A percentile compares a stretch with the other conserved stretches of the same genome.
Conservation (phyloP, 2,888 invertebrate species). For the Herminia tarsipennalis region DNA sequence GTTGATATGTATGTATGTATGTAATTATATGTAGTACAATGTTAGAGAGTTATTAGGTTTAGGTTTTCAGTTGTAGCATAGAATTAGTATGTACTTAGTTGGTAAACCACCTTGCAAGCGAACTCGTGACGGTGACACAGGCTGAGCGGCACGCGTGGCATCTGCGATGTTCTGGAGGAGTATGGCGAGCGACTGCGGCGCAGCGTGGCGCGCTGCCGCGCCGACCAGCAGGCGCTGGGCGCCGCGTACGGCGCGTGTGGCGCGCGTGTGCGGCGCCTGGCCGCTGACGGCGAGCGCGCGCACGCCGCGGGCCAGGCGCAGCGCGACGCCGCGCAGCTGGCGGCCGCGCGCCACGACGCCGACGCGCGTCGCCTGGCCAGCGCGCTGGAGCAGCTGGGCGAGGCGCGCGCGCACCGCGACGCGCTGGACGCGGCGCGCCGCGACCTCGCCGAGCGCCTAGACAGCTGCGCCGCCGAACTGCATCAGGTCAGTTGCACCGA, state of each 20-base stretch:
- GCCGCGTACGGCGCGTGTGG: slow-evolving; percentile 49
- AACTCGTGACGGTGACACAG: slow-evolving; percentile 31
- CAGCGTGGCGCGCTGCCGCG: slow-evolving; percentile 57
- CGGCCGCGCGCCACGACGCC: slow-evolving; percentile 46
- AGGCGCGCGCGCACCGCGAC: slow-evolving; percentile 31
- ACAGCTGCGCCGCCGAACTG: slow-evolving; percentile 43
- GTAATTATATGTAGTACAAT: no score
- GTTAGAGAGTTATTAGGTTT: no score
- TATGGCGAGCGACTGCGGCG: slow-evolving; percentile 59
- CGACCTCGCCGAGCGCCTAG: slow-evolving; percentile 29
- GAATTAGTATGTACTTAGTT: background rate
- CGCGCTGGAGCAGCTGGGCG: slow-evolving; percentile 31
- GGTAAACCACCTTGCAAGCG: background rate
- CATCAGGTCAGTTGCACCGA: slow-evolving; percentile 6
- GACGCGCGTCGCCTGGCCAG: slow-evolving; percentile 46
- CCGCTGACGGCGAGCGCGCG: background rate
- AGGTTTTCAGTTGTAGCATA: no score
- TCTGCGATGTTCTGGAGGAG: slow-evolving; percentile 66
- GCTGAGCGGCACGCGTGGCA: slow-evolving; percentile 58
- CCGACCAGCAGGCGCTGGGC: slow-evolving; percentile 59
- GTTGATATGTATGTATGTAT: no score
- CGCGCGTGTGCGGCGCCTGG: slow-evolving; percentile 29
- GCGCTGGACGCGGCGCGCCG: slow-evolving; percentile 31
- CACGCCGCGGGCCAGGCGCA: slow-evolving; percentile 40
- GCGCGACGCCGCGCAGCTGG: slow-evolving; percentile 36